Evolutionary conservation across 1,140 invertebrate genomes (phyloP), one percentile per base, ranked within the genome.

Genomic region (Drosophila biarmipes): DNA sequence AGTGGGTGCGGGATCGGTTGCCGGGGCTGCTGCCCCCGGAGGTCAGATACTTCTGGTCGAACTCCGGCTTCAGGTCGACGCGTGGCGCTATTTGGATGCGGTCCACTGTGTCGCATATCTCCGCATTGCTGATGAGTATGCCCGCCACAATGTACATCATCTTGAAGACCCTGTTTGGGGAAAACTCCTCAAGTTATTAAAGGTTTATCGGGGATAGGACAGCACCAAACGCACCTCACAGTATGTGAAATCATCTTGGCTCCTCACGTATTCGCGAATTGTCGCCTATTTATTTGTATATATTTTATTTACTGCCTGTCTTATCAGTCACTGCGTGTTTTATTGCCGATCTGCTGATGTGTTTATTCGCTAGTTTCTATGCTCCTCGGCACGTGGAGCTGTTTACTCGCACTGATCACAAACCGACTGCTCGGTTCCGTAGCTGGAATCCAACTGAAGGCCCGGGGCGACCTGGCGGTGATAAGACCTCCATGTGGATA

Each of bases 101-200:
- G 59, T 91, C 90, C 31, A 91, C 90, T 7, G 90, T 91, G 62
- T 91, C 82, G 56, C 90, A 91, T 37, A 91, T 84, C 71, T 91
- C 86, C 51, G 90, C 90, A 69, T 91, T 91, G 64, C 90, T 91
- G 48, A 91, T 85, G 43, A 91, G 74, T 24, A 91, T 91, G 29
- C 90, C 90, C 34, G 90, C 90, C 52, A 91, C 90, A 49, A 91
- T 91, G 56, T 91, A 91, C 71, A 91, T 90, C 69, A 91, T 68
- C 67, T 91, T 91, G 56, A 91, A 90, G 31, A 91, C 81, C 63
- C 90, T 91, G 14, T 34, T 21, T 12, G 2, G 12, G 12, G 17
- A 57, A 29, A 37, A 57, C n/a, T 15, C 0, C 5, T 19, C 0
- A 8, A 21, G 19, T 21, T 68, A 57, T 24, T 42, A 38, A 1